Conservation (phyloP, 2,888 invertebrate genomes). For the Formica aserva region DNA sequence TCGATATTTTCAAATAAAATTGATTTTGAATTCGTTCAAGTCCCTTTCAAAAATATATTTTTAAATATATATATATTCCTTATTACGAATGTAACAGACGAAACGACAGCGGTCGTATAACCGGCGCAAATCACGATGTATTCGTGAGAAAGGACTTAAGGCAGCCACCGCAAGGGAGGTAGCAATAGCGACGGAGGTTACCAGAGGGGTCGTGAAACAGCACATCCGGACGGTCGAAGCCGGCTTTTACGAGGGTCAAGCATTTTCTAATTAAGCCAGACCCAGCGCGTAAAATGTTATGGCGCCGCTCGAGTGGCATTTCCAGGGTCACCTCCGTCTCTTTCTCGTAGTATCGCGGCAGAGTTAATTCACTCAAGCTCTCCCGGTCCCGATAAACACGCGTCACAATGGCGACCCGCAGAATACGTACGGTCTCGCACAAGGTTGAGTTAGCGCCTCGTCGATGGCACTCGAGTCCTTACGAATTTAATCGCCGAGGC, state of each 20-base stretch:
- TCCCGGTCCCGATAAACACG: conserved; percentile 67
- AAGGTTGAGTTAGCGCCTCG: conserved; percentile 51
- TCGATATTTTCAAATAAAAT: background rate
- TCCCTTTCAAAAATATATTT: background rate
- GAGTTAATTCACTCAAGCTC: conserved; percentile 69
- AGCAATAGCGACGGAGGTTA: conserved; percentile 51
- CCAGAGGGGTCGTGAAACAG: conserved; percentile 40
- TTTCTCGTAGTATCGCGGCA: background rate
- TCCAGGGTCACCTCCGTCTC: conserved; percentile 56
- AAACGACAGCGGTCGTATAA: background rate
- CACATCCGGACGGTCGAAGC: conserved; percentile 58
- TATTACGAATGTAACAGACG: conserved; percentile 20
- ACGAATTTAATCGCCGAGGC: conserved; percentile 24
- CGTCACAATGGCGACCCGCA: conserved; percentile 51
- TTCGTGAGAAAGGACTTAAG: conserved; percentile 35
- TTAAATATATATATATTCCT: background rate
- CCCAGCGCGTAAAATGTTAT: conserved; percentile 78
- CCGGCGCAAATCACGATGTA: conserved; percentile 22
- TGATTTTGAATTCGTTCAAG: background rate
- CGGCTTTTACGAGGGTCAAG: conserved; percentile 80
- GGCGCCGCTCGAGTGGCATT: conserved; percentile 70
- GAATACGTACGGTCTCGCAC: conserved; percentile 39
- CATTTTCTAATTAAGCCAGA: conserved; percentile 82
- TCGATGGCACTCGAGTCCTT: conserved; percentile 36
- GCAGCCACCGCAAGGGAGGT: conserved; percentile 44